Conservation (phyloP, 2,888 invertebrate species). For the Chrysodeixis includens region DNA sequence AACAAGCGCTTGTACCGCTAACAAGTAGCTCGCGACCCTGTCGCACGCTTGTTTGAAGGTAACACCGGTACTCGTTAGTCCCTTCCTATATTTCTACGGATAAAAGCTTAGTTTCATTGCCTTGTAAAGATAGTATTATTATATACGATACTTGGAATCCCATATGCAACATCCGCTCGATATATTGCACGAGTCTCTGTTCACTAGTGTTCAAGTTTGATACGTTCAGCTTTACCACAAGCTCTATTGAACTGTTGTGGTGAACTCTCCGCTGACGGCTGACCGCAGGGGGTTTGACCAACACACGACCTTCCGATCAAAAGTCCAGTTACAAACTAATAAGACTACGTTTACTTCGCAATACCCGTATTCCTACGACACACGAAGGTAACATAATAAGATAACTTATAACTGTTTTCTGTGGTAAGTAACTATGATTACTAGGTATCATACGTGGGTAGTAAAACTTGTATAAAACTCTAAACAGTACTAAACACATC, state of each 20-base stretch:
- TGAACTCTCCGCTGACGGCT: background rate
- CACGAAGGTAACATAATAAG: background rate
- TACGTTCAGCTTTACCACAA: slow-evolving; percentile 6
- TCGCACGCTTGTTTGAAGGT: background rate
- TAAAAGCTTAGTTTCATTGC: background rate
- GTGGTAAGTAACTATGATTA: too few relatives aligned
- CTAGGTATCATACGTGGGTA: background rate
- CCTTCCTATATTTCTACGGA: background rate
- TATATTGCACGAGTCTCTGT: background rate
- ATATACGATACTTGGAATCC: background rate
- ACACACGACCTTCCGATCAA: background rate
- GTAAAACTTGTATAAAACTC: background rate
- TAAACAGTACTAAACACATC: slow-evolving; percentile 8
- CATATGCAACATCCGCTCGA: background rate
- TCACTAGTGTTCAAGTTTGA: background rate
- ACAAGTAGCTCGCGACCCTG: background rate
- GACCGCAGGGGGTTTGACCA: slow-evolving; percentile 3
- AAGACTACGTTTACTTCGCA: background rate
- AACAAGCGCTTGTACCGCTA: background rate
- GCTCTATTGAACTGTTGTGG: slow-evolving; percentile 8
- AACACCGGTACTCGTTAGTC: background rate
- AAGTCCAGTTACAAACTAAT: background rate
- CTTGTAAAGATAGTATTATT: background rate
- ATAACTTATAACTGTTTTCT: background rate
- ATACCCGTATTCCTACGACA: background rate